Evolutionary conservation across 2,888 invertebrate species (phyloP).

Genomic region (Spilosoma lubricipeda): DNA sequence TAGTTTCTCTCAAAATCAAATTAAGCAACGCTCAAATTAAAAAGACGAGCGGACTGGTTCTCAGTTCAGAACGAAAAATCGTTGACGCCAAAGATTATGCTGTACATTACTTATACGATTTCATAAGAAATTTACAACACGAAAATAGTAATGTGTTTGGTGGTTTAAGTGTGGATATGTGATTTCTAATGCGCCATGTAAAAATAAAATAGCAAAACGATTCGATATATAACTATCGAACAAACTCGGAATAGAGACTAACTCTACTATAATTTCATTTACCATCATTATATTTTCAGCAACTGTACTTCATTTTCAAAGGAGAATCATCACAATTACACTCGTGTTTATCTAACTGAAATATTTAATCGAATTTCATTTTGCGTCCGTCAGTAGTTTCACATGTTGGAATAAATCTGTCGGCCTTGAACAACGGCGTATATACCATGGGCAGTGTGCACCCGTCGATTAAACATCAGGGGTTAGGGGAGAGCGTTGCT

Average conservation of each 20-base stretch:
- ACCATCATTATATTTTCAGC: background rate
- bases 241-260: background rate
- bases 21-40: too few species aligned
- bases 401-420: background rate
- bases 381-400: background rate
- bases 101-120: too few species aligned
- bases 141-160: too few species aligned
- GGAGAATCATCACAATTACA: background rate
- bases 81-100: background rate
- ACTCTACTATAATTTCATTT: background rate
- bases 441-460: slow-evolving; percentile 30
- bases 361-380: background rate
- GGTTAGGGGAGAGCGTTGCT: slow-evolving; percentile 7
- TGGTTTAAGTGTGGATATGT: too few species aligned
- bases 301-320: background rate
- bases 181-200: too few species aligned
- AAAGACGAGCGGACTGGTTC: too few species aligned
- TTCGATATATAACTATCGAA: background rate
- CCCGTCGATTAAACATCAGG: slow-evolving; percentile 26
- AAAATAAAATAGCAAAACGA: background rate
- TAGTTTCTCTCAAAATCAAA: background rate
- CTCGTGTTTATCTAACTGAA: background rate
- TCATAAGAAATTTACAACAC: too few species aligned
- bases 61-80: background rate
- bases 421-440: slow-evolving; percentile 7